Evolutionary conservation across 2,888 invertebrate genomes (phyloP), one percentile per base, ranked within the genome.

Genomic region (Cremastobaeus sp.): DNA sequence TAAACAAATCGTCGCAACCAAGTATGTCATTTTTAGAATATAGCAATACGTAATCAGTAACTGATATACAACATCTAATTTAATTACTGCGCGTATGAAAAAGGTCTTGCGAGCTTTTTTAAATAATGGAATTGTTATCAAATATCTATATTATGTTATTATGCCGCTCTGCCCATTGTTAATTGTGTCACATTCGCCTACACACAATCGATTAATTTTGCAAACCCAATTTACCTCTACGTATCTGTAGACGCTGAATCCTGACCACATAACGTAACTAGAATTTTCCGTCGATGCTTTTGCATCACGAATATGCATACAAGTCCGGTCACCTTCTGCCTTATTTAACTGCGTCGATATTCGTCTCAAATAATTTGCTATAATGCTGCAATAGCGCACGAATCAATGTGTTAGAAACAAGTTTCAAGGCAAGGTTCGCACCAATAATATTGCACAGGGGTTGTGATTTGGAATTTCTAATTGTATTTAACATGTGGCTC

Each of bases 191-290:
- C 9, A 59, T 59, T 50, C 59, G 34, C 50, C 68, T 41, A 34
- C 59, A 43, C 50, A 50, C 50, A 68, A 68, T 68, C 68, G 59
- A 68, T 68, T 68, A 68, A 68, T 68, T 59, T 68, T 28, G 17
- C 57, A 59, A 68, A 68, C 30, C 20, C 28, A 59, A 68, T 68
- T 68, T 50, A 48, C 57, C 45, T 32, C 20, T 30, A 20, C 39
- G 11, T 35, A 68, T 25, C 50, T 66, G 25, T 45, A 48, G 34
- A 59, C 43, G 50, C 20, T 50, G 9, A 68, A 68, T 68, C 48
- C 41, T 59, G 25, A 68, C 68, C 68, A 34, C 68, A 57, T 25
- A 57, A 35, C 43, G 18, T 28, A 52, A 48, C 66, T 41, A 39
- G 39, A 66, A 66, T 48, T 48, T 66, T 30, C 21, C 32, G 39